phyloP scores from a whole-genome alignment of 2,797 vertebrate species.

The Chiroxiphia lanceolata region DNA sequence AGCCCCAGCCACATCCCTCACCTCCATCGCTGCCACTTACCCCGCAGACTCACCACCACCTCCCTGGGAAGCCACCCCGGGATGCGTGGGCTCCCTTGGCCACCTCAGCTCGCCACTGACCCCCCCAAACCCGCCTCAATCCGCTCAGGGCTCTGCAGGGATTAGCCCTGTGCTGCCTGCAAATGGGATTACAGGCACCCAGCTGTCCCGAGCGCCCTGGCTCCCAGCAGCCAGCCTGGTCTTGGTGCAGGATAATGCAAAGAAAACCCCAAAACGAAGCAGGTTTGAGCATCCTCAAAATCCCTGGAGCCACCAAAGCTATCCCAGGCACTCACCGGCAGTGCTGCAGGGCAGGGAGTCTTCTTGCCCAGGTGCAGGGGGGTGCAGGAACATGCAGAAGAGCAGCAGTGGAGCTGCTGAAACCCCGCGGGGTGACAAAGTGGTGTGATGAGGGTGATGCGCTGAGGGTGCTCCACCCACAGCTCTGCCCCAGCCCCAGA shows the following conservation, averaged over 20 bases:
- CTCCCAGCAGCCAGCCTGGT: neutral
- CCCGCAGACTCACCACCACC: neutral
- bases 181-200: slow-evolving; percentile 53
- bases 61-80: neutral
- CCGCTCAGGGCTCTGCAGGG: neutral
- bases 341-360: fast-evolving
- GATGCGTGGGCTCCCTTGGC: neutral
- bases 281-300: neutral
- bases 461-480: neutral
- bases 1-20: fast-evolving
- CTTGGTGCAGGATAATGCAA: fast-evolving
- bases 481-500: neutral
- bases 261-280: neutral
- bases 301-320: neutral
- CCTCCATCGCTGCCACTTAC: neutral
- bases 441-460: neutral
- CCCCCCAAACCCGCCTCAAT: neutral
- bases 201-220: neutral
- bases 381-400: fast-evolving
- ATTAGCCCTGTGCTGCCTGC: slow-evolving; percentile 16
- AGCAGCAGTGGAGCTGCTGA: neutral
- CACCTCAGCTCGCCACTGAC: neutral
- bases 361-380: fast-evolving
- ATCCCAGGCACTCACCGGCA: neutral
- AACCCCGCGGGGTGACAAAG: neutral